Evolutionary conservation across 2,113 vertebrate genomes (phyloP).

Genomic region (Mirza zaza): DNA sequence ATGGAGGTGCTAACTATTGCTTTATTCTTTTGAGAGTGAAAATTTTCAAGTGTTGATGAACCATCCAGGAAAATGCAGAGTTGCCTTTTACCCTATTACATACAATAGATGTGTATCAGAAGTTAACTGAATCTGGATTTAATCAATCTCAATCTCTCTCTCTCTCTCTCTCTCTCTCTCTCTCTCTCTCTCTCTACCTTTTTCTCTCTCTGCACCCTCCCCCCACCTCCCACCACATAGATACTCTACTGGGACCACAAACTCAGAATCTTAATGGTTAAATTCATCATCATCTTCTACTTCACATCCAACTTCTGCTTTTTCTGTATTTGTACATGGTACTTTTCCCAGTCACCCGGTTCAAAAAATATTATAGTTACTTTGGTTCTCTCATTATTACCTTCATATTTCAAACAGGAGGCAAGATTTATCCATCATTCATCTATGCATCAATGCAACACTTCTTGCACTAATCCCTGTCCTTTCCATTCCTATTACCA

Average conservation of each 20-base stretch:
- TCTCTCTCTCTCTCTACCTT: neutral
- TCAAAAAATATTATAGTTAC: neutral
- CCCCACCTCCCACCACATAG: neutral
- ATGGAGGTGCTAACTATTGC: neutral
- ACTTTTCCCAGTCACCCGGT: neutral
- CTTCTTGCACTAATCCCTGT: neutral
- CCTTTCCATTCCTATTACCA: neutral
- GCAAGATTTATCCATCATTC: neutral
- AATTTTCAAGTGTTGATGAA: neutral
- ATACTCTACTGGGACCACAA: neutral
- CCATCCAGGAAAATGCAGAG: neutral
- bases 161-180: neutral
- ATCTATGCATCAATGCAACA: neutral
- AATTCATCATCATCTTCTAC: neutral
- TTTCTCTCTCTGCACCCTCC: neutral
- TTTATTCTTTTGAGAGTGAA: neutral
- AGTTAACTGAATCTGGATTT: slow-evolving; percentile 21
- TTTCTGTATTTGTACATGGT: neutral
- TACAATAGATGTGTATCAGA: neutral
- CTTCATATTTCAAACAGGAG: neutral
- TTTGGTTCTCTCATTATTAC: neutral
- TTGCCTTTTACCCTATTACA: neutral
- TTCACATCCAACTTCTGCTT: neutral
- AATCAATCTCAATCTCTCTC: no score
- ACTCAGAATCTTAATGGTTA: slow-evolving; percentile 21